Base-by-base conservation (phyloP, 2,888 invertebrate genomes). In the Ethmia dodecea region DNA sequence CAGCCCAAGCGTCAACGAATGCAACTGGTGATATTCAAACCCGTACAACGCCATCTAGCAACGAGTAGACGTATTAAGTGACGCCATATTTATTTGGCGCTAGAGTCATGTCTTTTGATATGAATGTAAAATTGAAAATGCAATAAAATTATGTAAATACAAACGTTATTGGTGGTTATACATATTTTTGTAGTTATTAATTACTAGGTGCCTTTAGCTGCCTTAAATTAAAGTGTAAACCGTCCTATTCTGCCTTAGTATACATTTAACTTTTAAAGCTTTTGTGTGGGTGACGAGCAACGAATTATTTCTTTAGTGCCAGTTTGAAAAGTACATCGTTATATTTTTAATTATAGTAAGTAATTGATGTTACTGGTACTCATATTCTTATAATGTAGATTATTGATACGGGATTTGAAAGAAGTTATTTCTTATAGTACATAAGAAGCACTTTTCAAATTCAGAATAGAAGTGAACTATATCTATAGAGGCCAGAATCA, bases 181-280 rank as follows among this genome's bases (percentile, higher is more conserved):
- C 42, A 45, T 41, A 47, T 22, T 22, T 9, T 20, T 20, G n/a
- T 37, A 11, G 13, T 22, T 13, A 13, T n/a, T 27, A 34, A n/a
- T 47, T 45, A 37, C 43, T 61, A 62, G 67, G 76, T 83, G 79
- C 75, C 76, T 79, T 75, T 65, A 67, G 65, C 66, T 77, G 79
- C 77, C 79, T 81, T 81, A 73, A 51, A 47, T 44, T 55, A 58
- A 69, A 69, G 57, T 62, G 52, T 61, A 60, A 66, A 78, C 84
- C 83, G 81, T 83, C 84, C 83, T 72, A 45, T 59, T 57, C 61
- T 71, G 78, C 74, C 76, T 81, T 78, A 71, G 40, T 49, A 52
- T 49, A 47, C 39, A 32, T 33, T 45, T 49, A 42, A 26, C 22
- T 46, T 53, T 44, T 53, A 55, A 47, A 48, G 14, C 31, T 34